Evolutionary conservation across 2,113 vertebrate genomes (phyloP), one percentile per base, ranked within the genome.

Genomic region (Cyanistes caeruleus): DNA sequence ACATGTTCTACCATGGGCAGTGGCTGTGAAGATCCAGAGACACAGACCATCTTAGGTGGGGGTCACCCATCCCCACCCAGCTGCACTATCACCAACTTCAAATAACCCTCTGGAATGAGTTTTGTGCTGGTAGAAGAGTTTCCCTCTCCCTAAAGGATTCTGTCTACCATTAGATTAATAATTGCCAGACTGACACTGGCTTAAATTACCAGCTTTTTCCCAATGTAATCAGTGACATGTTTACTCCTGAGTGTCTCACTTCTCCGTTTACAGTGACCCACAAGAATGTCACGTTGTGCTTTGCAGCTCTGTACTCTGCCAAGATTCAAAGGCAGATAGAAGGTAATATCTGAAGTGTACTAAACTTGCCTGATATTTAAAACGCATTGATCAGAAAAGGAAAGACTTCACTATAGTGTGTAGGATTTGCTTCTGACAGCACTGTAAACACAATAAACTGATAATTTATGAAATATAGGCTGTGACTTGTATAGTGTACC

Each of bases 391-490:
- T 74, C 10, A 43, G 73, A 95, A 88, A 55, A 79, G 8, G 46
- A 41, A 79, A 86, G 14, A 49, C 37, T 65, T 89, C 19, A 43
- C 80, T 81, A 35, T 28, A 55, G 7, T 48, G 72, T 80, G 76
- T 78, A 79, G 65, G 87, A 89, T 28, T 89, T 81, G 52, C 76
- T 95, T 90, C 52, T 68, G 53, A 75, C 56, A 95, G 80, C 52
- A 83, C 49, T 88, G 83, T 62, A 79, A 90, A 77, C 72, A 86
- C 46, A 92, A 55, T 44, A 79, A 68, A 84, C 20, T 6, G 55
- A 18, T 87, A 78, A 87, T 84, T 84, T 84, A 81, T 20, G 35
- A 87, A 75, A 79, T 72, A 79, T 2, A 89, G 60, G 30, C 67
- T 91, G 41, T n/a, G n/a, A 81, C 43, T 84, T 72, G 39, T 52